Evolutionary conservation across 2,113 vertebrate genomes (phyloP).

Genomic region (Terrapene triunguis): DNA sequence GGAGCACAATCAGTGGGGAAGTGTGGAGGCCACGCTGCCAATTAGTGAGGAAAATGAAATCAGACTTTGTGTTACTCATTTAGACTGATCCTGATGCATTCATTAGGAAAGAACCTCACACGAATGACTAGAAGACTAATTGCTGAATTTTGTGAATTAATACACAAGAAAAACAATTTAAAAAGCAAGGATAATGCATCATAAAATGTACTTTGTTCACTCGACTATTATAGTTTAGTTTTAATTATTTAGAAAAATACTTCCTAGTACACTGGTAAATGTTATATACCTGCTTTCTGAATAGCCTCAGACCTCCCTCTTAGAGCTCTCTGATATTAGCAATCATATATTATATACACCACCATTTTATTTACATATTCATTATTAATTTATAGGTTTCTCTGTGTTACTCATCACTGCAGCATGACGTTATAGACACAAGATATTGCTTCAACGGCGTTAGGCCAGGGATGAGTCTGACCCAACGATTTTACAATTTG

Average conservation of each 20-base stretch:
- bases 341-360: neutral
- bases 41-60: neutral
- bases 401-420: neutral
- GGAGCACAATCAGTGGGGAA: neutral
- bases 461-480: neutral
- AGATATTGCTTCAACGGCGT: neutral
- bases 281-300: no score
- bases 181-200: neutral
- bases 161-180: neutral
- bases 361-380: accelerated
- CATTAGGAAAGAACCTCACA: no score
- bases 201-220: neutral
- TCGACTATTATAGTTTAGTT: neutral
- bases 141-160: neutral
- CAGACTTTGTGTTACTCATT: no score
- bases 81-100: accelerated
- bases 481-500: neutral
- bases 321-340: neutral
- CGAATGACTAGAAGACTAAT: accelerated
- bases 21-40: accelerated
- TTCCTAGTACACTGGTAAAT: neutral
- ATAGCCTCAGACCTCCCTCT: neutral
- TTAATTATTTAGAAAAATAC: neutral
- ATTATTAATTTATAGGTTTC: neutral
- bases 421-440: no score